Evolutionary conservation across 2,888 invertebrate genomes (phyloP), one percentile per base, ranked within the genome.

Genomic region (Rhamnusium bicolor): DNA sequence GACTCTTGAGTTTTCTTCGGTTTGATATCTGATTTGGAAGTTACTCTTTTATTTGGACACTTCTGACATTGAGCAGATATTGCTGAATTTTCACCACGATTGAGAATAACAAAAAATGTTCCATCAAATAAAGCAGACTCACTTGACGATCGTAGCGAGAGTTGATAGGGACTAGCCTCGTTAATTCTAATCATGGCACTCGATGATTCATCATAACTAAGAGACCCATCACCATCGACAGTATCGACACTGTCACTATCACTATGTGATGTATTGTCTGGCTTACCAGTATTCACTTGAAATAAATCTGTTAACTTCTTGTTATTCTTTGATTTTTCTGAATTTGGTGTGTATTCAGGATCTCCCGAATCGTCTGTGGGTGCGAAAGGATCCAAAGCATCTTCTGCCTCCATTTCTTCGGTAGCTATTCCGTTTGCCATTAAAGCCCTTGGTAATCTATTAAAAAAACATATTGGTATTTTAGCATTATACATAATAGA

Each of bases 71-170:
- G 19, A 10, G 51, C 51, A 19, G 19, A 8, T 5, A 19, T 12
- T 51, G 51, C 12, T 6, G 49, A 49, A 49, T 49, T 49, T 49
- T 49, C 49, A 49, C 49, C 49, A 49, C 49, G 49, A 49, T 14
- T 49, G 8, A 19, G 4, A 51, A 51, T 51, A 6, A 1, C 12
- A 12, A 51, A 51, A 51, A 51, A 51, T 19, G 5, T 51, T 51
- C 51, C 51, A 51, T 51, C 51, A 51, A 51, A 12, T 51, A 51
- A 2, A 19, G 51, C 51, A 12, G 51, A 51, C 19, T 49, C 4
- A 19, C 8, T 7, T 51, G 51, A 18, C 1, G 18, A 51, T 19
- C 6, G 16, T 51, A 19, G 18, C 19, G 19, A 6, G 19, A 19
- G 19, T 6, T 19, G 12, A 8, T 51, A 19, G 5, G 3, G 3